Evolutionary conservation across 2,888 invertebrate species (phyloP), one percentile per base, ranked within the genome.

Genomic region (Liposcelis brunnea): DNA sequence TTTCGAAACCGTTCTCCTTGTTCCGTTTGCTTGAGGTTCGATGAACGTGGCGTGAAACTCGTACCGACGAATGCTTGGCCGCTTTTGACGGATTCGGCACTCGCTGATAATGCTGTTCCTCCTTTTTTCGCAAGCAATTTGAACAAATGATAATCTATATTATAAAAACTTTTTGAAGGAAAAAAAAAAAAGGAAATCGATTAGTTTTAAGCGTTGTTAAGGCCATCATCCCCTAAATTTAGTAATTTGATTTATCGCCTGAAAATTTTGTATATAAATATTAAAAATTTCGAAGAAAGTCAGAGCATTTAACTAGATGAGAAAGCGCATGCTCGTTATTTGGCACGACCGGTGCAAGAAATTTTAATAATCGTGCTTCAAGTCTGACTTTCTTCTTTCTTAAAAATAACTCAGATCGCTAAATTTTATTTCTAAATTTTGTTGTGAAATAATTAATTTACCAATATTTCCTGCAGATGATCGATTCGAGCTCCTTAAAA

Each of bases 11-110:
- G 49, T 72, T 72, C 54, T 72, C 72, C 57, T 71, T 72, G 54
- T 71, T 70, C 47, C 72, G 65, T 32, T 71, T 64, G 55, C 67
- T 66, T 15, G 68, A 69, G 48, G 65, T 66, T 12, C 70, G 63
- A 35, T 69, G 64, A n/a, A 69, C 66, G 49, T 70, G 68, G 47
- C 61, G 58, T 44, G 60, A 60, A 3, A 61, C 62, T n/a, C n/a
- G n/a, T n/a, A n/a, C 18, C 62, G 55, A 46, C 75, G 69, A 46
- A 71, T 61, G 54, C 70, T 67, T 47, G 71, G 66, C 53, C 73
- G 63, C 58, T 72, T 74, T 54, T 72, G 71, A 74, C 67, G 42
- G 74, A 75, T 59, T 75, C 75, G 43, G 74, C 74, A 58, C 74
- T 75, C 46, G 72, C 65, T 52, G 72, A 73, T 55, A 74, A 60